Base-by-base conservation (phyloP, 2,797 vertebrate species). In the Ctenopoma kingsleyae region DNA sequence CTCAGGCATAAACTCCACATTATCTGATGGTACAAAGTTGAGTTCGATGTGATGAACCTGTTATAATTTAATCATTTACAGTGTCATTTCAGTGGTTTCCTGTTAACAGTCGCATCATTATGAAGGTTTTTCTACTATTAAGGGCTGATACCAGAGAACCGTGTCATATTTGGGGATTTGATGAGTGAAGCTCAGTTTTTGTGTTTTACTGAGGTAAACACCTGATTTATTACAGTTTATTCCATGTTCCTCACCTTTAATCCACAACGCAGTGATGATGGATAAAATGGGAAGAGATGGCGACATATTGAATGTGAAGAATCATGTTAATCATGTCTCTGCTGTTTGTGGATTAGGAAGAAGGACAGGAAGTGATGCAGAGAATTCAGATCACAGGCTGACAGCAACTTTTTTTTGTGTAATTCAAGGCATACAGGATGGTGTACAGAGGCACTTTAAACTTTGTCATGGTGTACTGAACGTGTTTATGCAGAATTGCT, bases 71-170 rank as follows among this genome's bases (percentile, higher is more conserved):
- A 23, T 23, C 2, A 23, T 23, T 2, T 23, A 23, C 23, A 23
- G 23, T 23, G 23, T 23, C 23, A 23, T 16, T 40, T 40, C 38
- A 40, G 38, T 40, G 15, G 13, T 40, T 40, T 40, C 15, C 15
- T 40, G 38, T 16, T 54, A 52, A 57, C 74, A 65, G 48, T 20
- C 65, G 27, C 22, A 67, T 76, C 48, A 9, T 41, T 8, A 0
- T 47, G 22, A 8, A 51, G 74, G 78, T 86, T 89, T 85, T 87
- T 87, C 84, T 77, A 48, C 75, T 2, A 56, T 9, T 38, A n/a
- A n/a, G n/a, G n/a, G n/a, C n/a, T n/a, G n/a, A n/a, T 92, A 92
- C 90, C 91, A 93, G 32, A 84, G 82, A 22, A 91, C 68, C 0
- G 76, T 86, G 81, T 91, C 59, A 1, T 90, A 89, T 6, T 0